Evolutionary conservation across 2,797 vertebrate genomes (phyloP).

Genomic region (Denticeps clupeoides): DNA sequence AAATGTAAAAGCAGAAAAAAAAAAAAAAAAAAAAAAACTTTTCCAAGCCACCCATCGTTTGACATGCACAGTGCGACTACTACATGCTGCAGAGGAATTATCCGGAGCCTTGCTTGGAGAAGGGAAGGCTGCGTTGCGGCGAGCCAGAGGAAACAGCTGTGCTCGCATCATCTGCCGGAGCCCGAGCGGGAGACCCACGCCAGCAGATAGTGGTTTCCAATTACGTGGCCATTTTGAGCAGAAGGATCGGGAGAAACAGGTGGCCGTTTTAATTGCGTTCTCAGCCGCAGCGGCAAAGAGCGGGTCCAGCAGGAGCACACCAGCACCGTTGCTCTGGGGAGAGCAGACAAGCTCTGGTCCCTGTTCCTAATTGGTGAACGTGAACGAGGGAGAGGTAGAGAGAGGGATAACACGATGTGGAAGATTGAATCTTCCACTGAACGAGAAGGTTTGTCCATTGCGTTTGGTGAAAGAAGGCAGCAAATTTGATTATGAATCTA

Average conservation of each 20-base stretch:
- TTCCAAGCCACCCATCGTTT: too few relatives aligned
- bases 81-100: too few relatives aligned
- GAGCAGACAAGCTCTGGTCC: slow-evolving; percentile 22
- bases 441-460: background rate
- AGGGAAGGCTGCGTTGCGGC: slow-evolving; percentile 14
- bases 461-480: too few relatives aligned
- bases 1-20: background rate
- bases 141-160: slow-evolving; percentile 34
- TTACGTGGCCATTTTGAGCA: slow-evolving; percentile 40
- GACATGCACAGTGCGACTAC: too few relatives aligned
- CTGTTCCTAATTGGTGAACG: slow-evolving; percentile 37
- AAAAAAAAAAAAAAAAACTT: background rate
- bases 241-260: slow-evolving; percentile 49
- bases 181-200: slow-evolving; percentile 29
- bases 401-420: slow-evolving; percentile 15
- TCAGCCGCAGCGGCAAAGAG: slow-evolving; percentile 47
- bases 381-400: slow-evolving; percentile 26
- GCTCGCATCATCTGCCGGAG: slow-evolving; percentile 45
- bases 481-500: too few relatives aligned
- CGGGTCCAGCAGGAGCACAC: slow-evolving; percentile 28
- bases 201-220: slow-evolving; percentile 55
- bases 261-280: slow-evolving; percentile 63
- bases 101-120: too few relatives aligned
- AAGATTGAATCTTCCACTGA: slow-evolving; percentile 25
- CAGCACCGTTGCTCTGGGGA: slow-evolving; percentile 40